Conservation (phyloP, 2,888 invertebrate species). For the Lasioglossum vierecki region DNA sequence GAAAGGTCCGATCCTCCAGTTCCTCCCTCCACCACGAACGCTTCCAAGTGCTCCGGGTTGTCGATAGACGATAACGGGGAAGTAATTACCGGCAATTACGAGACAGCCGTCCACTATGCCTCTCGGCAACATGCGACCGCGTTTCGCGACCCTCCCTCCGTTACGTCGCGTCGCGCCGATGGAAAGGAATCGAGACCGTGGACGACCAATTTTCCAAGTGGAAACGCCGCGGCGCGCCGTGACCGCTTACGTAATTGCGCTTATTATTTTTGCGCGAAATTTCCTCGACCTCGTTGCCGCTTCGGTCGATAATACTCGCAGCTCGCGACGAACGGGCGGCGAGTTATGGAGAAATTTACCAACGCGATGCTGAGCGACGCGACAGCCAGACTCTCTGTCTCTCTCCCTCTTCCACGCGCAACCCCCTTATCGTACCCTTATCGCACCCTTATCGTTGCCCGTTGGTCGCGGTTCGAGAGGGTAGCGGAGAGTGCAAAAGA, state of each 20-base stretch:
- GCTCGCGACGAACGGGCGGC: neutral
- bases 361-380: neutral
- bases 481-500: neutral
- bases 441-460: neutral
- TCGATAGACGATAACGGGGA: neutral
- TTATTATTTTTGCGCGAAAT: constrained; percentile 15
- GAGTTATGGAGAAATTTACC: constrained; percentile 22
- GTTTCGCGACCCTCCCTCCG: neutral
- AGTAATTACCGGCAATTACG: neutral
- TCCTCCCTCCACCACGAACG: neutral
- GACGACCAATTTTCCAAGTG: neutral
- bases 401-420: neutral
- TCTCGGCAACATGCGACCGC: neutral
- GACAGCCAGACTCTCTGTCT: neutral
- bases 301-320: constrained; percentile 37
- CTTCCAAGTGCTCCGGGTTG: neutral
- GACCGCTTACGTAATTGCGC: neutral
- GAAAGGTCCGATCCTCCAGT: neutral
- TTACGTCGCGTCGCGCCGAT: neutral
- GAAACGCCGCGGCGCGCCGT: neutral
- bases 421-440: neutral
- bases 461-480: neutral
- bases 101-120: neutral
- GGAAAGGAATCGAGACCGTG: neutral
- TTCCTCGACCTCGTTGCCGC: neutral